Percentiles rank a stretch among this genome's conserved stretches.
phyloP scores from a whole-genome alignment of 2,797 vertebrate species.

The Falco concolor region DNA sequence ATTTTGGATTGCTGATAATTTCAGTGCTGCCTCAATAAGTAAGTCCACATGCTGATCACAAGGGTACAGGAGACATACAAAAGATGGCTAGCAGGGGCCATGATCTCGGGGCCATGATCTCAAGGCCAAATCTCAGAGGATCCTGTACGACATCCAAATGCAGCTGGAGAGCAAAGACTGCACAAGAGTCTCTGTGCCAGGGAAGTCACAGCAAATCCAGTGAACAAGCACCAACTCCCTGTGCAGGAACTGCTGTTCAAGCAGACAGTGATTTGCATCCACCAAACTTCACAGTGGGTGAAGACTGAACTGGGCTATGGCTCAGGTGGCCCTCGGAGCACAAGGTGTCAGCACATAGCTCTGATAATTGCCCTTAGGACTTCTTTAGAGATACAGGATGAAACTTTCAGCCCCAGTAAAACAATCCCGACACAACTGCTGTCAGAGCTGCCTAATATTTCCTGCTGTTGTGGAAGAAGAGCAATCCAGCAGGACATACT shows the following conservation, averaged over 20 bases:
- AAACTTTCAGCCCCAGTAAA: neutral
- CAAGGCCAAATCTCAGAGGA: neutral
- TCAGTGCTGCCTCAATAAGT: neutral
- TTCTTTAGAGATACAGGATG: neutral
- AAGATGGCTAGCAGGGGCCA: neutral
- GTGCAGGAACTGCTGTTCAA: neutral
- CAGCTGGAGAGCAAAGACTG: neutral
- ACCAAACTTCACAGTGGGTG: neutral
- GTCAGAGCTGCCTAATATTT: neutral
- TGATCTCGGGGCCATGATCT: neutral
- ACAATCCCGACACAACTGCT: neutral
- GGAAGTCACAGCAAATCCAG: neutral
- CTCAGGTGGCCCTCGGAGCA: neutral
- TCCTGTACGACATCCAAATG: neutral
- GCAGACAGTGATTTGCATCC: neutral
- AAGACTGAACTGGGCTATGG: neutral
- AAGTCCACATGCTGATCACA: neutral
- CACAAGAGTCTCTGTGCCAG: neutral
- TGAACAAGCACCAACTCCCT: neutral
- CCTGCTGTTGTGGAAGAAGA: neutral
- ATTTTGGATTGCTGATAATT: neutral
- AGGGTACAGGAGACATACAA: neutral
- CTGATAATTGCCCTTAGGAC: neutral
- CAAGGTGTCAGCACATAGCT: neutral
- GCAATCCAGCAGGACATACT: neutral